These are phyloP conservation scores for Ophraella communa DNA, from an alignment of 2,888 invertebrate species.

Conservation along the genomic window DNA sequence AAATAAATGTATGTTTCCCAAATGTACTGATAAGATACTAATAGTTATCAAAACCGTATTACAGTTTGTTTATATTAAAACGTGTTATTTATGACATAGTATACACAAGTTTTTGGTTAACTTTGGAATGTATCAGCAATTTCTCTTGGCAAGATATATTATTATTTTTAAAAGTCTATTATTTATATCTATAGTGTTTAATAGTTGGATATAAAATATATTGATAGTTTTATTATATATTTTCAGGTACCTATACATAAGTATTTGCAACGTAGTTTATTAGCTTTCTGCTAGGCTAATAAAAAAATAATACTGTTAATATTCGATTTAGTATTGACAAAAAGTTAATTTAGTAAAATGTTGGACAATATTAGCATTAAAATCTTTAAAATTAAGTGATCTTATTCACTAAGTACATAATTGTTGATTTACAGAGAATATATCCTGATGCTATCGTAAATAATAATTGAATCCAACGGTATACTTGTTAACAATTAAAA, in stretches of 20 bases:
- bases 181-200: background rate
- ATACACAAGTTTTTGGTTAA: slow-evolving; percentile 15
- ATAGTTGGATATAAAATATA: background rate
- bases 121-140: slow-evolving; percentile 19
- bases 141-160: background rate
- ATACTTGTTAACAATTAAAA: no score
- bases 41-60: background rate
- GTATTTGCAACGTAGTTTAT: background rate
- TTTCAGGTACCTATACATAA: slow-evolving; percentile 8
- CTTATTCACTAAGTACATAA: no score
- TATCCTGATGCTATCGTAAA: no score
- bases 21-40: background rate
- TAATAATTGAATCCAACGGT: no score
- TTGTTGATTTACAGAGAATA: no score
- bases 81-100: background rate
- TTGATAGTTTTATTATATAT: background rate
- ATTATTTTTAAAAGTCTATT: background rate
- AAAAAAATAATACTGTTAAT: background rate
- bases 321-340: background rate
- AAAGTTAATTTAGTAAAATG: no score
- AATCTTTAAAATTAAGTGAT: no score
- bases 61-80: background rate
- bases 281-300: background rate
- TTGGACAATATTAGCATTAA: no score
- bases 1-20: background rate